A percentile compares a stretch with the other conserved stretches of the same genome.
phyloP scores from a whole-genome alignment of 1,140 invertebrate species.

The Cyrtorhinus lividipennis region DNA sequence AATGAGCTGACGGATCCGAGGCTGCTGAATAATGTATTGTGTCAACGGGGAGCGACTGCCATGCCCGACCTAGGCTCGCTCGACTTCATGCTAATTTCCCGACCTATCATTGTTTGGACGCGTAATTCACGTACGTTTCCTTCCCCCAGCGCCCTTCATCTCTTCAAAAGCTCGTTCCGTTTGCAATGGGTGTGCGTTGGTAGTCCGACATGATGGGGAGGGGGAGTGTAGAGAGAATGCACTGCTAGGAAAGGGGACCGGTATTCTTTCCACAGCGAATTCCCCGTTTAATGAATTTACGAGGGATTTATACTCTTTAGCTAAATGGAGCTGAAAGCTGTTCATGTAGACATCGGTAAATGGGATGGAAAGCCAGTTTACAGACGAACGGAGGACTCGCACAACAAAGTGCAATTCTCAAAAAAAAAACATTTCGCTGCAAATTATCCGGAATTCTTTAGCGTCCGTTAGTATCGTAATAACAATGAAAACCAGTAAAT shows the following conservation, averaged over 20 bases:
- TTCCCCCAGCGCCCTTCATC: constrained; percentile 22
- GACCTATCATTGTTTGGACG: neutral
- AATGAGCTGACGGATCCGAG: neutral
- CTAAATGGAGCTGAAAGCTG: neutral
- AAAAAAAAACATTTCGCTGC: too few relatives aligned
- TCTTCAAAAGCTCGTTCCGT: too few relatives aligned
- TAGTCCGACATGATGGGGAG: too few relatives aligned
- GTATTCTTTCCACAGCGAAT: neutral
- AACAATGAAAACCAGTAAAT: too few relatives aligned
- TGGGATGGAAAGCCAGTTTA: neutral
- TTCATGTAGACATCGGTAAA: neutral
- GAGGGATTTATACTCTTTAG: neutral
- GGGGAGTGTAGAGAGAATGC: too few relatives aligned
- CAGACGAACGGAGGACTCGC: too few relatives aligned
- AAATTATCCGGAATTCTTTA: too few relatives aligned
- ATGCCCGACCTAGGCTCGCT: too few relatives aligned
- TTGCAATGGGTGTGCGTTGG: too few relatives aligned
- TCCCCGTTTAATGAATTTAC: neutral
- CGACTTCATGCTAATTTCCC: neutral
- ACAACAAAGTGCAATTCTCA: too few relatives aligned
- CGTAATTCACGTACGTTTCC: constrained; percentile 7
- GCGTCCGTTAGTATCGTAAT: too few relatives aligned
- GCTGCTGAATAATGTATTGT: neutral
- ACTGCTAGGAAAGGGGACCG: too few relatives aligned
- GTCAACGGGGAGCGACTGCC: neutral